Evolutionary conservation across 2,113 vertebrate species (phyloP).

Genomic region (Ancistrus triradiatus): DNA sequence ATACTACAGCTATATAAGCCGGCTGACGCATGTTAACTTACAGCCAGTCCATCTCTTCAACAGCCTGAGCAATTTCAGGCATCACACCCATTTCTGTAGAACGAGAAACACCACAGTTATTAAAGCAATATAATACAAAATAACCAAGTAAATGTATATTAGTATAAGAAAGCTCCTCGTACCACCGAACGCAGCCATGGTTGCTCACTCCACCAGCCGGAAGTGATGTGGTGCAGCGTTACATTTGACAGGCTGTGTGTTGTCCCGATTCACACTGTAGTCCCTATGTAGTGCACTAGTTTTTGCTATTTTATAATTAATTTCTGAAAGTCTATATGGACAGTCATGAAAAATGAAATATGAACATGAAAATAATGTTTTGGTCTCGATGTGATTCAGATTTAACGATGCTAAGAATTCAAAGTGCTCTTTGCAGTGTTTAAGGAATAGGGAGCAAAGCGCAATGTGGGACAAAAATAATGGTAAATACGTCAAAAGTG

Average conservation of each 20-base stretch:
- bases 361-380: too few relatives aligned
- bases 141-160: neutral
- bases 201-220: constrained; percentile 38
- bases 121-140: neutral
- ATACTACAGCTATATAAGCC: too few relatives aligned
- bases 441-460: too few relatives aligned
- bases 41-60: constrained; percentile 98
- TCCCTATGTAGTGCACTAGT: neutral
- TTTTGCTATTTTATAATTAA: neutral
- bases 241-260: constrained; percentile 34
- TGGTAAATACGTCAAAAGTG: too few relatives aligned
- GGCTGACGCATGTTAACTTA: constrained; percentile 68
- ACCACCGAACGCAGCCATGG: constrained; percentile 71
- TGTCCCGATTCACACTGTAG: neutral
- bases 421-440: too few relatives aligned
- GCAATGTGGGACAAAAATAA: too few relatives aligned
- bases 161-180: neutral
- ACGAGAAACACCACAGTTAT: neutral
- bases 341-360: too few relatives aligned
- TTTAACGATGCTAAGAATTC: too few relatives aligned
- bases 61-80: constrained; percentile 96
- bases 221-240: constrained; percentile 39
- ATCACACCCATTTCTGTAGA: constrained; percentile 93
- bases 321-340: too few relatives aligned
- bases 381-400: too few relatives aligned